Evolutionary conservation across 2,888 invertebrate species (phyloP).

Genomic region (Myopa testacea): DNA sequence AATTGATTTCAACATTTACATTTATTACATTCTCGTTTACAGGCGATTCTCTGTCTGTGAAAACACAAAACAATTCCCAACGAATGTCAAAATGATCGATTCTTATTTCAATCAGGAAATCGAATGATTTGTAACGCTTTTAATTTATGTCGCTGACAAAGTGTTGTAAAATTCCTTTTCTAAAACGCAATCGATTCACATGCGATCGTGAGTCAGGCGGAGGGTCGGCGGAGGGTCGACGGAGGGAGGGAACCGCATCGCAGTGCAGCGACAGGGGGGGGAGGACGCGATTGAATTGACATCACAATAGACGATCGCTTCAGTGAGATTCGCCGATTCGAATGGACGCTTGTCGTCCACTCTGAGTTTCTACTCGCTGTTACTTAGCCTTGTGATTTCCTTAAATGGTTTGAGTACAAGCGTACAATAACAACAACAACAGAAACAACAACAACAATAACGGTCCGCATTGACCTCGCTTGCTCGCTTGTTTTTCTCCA

Average conservation of each 20-base stretch:
- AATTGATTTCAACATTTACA: too few species aligned
- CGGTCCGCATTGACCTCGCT: constrained; percentile 3
- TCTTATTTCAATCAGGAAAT: neutral
- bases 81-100: neutral
- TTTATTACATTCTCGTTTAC: too few species aligned
- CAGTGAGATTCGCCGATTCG: too few species aligned
- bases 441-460: too few species aligned
- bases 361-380: neutral
- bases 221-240: neutral
- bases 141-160: neutral
- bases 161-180: neutral
- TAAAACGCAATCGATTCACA: too few species aligned
- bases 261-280: neutral
- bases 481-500: too few species aligned
- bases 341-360: too few species aligned
- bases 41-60: too few species aligned
- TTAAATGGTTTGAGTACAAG: constrained; percentile 4
- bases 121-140: neutral
- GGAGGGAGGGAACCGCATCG: too few species aligned
- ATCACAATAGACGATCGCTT: neutral
- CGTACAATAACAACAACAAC: too few species aligned
- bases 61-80: neutral
- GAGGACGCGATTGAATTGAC: neutral
- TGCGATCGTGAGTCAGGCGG: neutral
- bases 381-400: constrained; percentile 17